These are phyloP conservation scores for Crypturellus tataupa DNA, from an alignment of 2,797 vertebrate species.

Conservation along the genomic window DNA sequence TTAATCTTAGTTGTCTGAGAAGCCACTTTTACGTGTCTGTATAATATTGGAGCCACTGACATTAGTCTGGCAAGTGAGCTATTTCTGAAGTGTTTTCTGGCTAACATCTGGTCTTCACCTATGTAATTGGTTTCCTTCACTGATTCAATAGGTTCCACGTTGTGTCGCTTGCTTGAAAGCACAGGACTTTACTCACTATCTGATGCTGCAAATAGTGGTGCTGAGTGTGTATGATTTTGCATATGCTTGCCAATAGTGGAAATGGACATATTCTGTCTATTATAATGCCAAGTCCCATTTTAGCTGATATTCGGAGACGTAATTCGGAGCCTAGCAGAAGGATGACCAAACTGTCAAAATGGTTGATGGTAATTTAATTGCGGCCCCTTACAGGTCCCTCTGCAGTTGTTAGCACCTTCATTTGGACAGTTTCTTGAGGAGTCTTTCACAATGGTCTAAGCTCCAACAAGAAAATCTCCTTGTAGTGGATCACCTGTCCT, in stretches of 20 bases:
- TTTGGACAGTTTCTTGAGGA: not conserved
- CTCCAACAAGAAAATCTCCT: not conserved
- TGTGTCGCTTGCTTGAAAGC: not conserved
- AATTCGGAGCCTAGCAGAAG: not conserved
- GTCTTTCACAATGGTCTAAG: not conserved
- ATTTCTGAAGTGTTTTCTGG: rapidly evolving
- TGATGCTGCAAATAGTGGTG: not conserved
- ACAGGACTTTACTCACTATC: not conserved
- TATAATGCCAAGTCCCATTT: not conserved
- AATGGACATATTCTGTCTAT: not conserved
- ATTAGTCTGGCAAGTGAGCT: not conserved
- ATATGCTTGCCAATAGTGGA: rapidly evolving
- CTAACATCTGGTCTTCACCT: not conserved
- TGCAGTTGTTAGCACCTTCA: not conserved
- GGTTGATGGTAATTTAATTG: not conserved
- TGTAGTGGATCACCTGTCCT: rapidly evolving
- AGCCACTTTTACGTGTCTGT: not conserved
- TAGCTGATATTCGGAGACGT: not conserved
- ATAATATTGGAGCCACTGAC: not conserved
- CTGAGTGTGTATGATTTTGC: not conserved
- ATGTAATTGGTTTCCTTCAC: not conserved
- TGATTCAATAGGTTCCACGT: not conserved
- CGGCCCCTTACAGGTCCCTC: not conserved
- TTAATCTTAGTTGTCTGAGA: not conserved
- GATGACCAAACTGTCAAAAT: not conserved